phyloP scores from a whole-genome alignment of 2,113 vertebrate species.

The Epinephelus lanceolatus region DNA sequence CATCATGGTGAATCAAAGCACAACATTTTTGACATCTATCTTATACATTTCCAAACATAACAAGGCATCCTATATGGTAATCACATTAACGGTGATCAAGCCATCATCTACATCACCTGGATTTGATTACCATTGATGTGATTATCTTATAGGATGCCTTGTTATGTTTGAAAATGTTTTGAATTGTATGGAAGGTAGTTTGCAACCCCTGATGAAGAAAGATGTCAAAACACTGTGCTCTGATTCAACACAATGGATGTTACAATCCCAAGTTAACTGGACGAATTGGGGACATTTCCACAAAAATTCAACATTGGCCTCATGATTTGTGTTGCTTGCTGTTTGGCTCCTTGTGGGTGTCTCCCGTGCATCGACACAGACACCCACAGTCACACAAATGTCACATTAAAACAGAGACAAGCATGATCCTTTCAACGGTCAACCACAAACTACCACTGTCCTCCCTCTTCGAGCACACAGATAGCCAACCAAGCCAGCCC shows the following conservation, averaged over 20 bases:
- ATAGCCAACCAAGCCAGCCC: slow-evolving; percentile 22
- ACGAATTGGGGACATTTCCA: not conserved
- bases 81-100: too few species aligned
- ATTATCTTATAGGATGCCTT: too few species aligned
- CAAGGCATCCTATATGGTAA: too few species aligned
- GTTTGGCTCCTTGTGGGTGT: not conserved
- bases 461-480: not conserved
- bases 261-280: not conserved
- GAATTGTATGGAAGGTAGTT: too few species aligned
- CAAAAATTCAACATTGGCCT: not conserved
- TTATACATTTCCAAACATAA: too few species aligned
- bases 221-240: too few species aligned
- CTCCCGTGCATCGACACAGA: slow-evolving; percentile 2
- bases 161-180: too few species aligned
- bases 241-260: not conserved
- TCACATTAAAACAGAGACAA: not conserved
- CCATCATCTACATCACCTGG: too few species aligned
- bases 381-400: not conserved
- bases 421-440: slow-evolving; percentile 13
- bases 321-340: not conserved
- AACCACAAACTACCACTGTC: not conserved
- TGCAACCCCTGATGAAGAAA: too few species aligned
- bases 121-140: too few species aligned
- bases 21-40: too few species aligned
- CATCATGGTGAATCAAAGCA: too few species aligned